These are phyloP conservation scores for Macheiramphus alcinus DNA, from an alignment of 2,113 vertebrate genomes.

Conservation along the genomic window DNA sequence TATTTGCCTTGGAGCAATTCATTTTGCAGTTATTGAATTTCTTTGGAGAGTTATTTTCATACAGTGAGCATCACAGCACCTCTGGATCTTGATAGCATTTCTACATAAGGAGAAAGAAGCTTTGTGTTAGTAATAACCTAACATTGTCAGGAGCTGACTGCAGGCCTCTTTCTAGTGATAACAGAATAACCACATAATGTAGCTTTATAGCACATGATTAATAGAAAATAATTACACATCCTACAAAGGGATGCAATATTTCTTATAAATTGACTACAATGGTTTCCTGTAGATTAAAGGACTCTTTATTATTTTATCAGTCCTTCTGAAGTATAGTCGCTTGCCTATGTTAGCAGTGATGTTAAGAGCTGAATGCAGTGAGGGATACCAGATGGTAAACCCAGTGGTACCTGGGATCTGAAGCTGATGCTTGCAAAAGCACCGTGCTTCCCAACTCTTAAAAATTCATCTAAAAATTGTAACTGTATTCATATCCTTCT, in stretches of 20 bases:
- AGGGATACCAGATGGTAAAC: conserved; percentile 73
- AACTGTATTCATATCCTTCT: not conserved
- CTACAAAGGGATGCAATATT: conserved; percentile 86
- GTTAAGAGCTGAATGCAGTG: conserved; percentile 63
- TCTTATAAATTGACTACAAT: conserved; percentile 85
- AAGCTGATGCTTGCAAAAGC: not conserved
- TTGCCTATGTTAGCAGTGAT: conserved; percentile 67
- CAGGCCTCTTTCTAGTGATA: conserved; percentile 82
- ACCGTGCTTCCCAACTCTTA: not conserved
- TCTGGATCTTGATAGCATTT: conserved; percentile 77
- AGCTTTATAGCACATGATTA: conserved; percentile 85
- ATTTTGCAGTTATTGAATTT: conserved; percentile 74
- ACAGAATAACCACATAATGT: conserved; percentile 83
- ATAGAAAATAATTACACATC: conserved; percentile 86
- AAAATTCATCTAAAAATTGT: not conserved
- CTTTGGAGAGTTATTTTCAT: conserved; percentile 75
- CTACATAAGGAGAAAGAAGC: conserved; percentile 74
- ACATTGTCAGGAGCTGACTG: conserved; percentile 82
- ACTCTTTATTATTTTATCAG: conserved; percentile 85
- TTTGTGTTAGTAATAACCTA: conserved; percentile 84
- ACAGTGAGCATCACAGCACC: conserved; percentile 70
- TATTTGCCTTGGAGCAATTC: conserved; percentile 73
- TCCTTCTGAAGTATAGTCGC: conserved; percentile 73
- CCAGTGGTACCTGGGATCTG: conserved; percentile 56
- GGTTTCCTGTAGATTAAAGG: conserved; percentile 85